Evolutionary conservation across 2,113 vertebrate species (phyloP), one percentile per base, ranked within the genome.

Genomic region (Rhinolophus ferrumequinum): DNA sequence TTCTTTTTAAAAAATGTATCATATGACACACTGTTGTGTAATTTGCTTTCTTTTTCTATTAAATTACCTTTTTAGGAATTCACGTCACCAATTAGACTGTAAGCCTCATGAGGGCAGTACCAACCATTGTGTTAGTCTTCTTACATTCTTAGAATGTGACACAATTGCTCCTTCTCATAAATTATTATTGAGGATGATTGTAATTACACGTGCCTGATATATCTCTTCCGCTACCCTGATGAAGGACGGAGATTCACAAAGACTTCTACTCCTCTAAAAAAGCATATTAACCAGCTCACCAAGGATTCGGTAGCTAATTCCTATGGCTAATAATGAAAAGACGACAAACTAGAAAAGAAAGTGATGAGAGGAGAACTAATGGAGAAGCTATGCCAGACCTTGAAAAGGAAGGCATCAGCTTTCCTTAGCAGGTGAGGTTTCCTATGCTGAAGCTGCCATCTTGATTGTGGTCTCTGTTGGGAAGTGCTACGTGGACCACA

Each of bases 41-140:
- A 86, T 89, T 93, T 76, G 73, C 64, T 88, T 70, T 60, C 41
- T 73, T 93, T 95, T 38, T 12, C 82, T 28, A 88, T 33, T 80
- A 67, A 75, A 56, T 86, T n/a, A 33, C 26, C 4, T 50, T 90
- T 81, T 58, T 26, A 79, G 58, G 33, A 83, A 41, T 84, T 86
- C 70, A 52, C 83, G 56, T 60, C 44, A 84, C 11, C 38, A 82
- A 47, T 7, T 47, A 83, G 47, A 41, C n/a, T 67, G 0, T 22
- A 66, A 83, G 41, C 11, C 38, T 80, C 26, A 24, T 12, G 35
- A 88, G 16, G 35, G 22, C 16, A 44, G 58, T 22, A 6, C 3
- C 12, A 72, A 21, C 4, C 50, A 33, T 26, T 56, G 8, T 77
- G 35, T 58, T 30, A 56, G 7, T 58, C 41, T 28, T 81, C 70